Conservation (phyloP, 2,797 vertebrate species). For the Meda fulgida region DNA sequence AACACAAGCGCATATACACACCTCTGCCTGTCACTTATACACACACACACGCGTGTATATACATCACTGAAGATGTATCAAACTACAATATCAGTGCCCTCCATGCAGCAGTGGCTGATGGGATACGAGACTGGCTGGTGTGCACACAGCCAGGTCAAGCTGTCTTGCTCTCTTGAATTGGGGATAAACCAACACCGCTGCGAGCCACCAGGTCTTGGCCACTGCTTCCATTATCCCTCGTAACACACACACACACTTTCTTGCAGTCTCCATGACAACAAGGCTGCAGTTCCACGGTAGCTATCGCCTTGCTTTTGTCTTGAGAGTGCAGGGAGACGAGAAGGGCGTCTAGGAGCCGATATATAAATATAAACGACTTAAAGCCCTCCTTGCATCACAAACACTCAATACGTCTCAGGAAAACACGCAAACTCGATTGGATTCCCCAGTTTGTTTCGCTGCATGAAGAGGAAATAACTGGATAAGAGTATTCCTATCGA, state of each 20-base stretch:
- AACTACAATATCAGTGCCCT: constrained; percentile 2
- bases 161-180: constrained; percentile 46
- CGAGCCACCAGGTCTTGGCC: constrained; percentile 64
- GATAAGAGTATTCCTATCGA: constrained; percentile 44
- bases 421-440: constrained; percentile 55
- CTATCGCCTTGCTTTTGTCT: constrained; percentile 79
- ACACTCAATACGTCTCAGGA: constrained; percentile 45
- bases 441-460: constrained; percentile 8
- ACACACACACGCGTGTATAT: neutral
- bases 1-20: constrained; percentile 36
- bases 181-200: constrained; percentile 63
- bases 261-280: constrained; percentile 85
- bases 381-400: constrained; percentile 49
- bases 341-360: constrained; percentile 69
- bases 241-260: constrained; percentile 63
- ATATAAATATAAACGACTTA: constrained; percentile 73
- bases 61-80: neutral
- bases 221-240: constrained; percentile 68
- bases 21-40: neutral
- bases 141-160: constrained; percentile 41
- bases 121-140: neutral
- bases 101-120: neutral
- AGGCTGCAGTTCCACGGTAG: constrained; percentile 75
- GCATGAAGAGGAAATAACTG: constrained; percentile 54
- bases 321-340: constrained; percentile 76